These are phyloP conservation scores for Calosoma granatense DNA, from an alignment of 1,140 invertebrate species.

Conservation along the genomic window DNA sequence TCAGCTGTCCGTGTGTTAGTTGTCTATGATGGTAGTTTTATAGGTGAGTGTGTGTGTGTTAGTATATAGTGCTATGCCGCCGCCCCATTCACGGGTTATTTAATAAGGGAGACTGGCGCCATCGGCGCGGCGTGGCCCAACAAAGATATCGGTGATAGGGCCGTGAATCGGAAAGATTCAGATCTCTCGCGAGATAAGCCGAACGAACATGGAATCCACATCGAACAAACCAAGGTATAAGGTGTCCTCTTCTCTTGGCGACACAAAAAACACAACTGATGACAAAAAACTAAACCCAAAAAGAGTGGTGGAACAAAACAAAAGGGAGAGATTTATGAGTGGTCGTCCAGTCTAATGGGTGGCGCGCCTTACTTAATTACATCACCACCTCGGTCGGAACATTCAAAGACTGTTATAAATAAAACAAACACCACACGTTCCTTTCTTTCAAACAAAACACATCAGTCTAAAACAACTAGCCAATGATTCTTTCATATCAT, in stretches of 20 bases:
- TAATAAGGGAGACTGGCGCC: constrained; percentile 18
- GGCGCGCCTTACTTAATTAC: constrained; percentile 31
- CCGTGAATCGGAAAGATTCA: constrained; percentile 19
- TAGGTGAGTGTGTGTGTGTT: background rate
- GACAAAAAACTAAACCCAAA: constrained; percentile 14
- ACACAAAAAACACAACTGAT: constrained; percentile 4
- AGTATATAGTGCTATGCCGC: background rate
- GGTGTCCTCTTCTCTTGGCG: constrained; percentile 18
- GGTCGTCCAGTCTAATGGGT: constrained; percentile 29
- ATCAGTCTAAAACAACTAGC: no score
- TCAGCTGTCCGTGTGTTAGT: no score
- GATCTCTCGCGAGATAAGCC: constrained; percentile 26
- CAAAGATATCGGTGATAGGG: constrained; percentile 26
- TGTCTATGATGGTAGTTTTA: background rate
- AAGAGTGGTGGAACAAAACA: background rate
- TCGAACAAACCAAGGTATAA: constrained; percentile 24
- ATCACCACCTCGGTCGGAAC: constrained; percentile 30
- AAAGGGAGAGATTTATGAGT: constrained; percentile 30
- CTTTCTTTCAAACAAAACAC: constrained; percentile 14
- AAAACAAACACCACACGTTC: constrained; percentile 27
- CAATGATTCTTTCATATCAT: no score
- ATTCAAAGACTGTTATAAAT: constrained; percentile 29
- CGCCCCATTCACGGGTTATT: background rate
- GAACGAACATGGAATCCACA: constrained; percentile 24
- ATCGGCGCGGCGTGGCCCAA: constrained; percentile 22